Conservation (phyloP, 2,113 vertebrate species). For the Oceanodroma tethys region DNA sequence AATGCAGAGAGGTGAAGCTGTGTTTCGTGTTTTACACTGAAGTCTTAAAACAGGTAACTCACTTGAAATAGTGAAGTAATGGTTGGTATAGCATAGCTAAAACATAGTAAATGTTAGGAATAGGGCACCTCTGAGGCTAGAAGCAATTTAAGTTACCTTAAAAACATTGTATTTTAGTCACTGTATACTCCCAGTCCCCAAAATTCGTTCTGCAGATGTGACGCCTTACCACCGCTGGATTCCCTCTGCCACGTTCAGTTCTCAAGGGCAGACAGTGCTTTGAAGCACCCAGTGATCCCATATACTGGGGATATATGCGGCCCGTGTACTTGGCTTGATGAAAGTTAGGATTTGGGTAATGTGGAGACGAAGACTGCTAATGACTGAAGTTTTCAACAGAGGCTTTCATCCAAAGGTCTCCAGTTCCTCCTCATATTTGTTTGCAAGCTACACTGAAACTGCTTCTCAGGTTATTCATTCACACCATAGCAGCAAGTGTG, state of each 20-base stretch:
- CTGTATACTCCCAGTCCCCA: too few species aligned
- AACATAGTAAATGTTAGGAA: not conserved
- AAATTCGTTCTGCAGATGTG: not conserved
- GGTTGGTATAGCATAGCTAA: not conserved
- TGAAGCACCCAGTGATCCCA: not conserved
- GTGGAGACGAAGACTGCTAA: not conserved
- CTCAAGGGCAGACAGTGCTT: not conserved
- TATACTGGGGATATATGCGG: rapidly evolving
- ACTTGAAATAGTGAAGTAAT: not conserved
- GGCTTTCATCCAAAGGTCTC: not conserved
- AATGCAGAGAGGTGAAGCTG: not conserved
- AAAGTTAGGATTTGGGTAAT: not conserved
- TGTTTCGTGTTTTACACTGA: not conserved
- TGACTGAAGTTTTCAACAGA: not conserved
- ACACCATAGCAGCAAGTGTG: not conserved
- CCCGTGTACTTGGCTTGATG: not conserved
- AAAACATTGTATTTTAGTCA: not conserved
- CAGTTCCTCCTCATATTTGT: not conserved
- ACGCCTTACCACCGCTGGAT: not conserved
- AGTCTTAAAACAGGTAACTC: not conserved
- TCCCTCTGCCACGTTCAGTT: not conserved
- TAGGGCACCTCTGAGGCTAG: not conserved
- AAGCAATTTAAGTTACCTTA: not conserved
- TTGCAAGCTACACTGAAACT: not conserved
- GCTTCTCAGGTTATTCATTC: not conserved